Conservation (phyloP, 2,888 invertebrate species). For the Tenthredo amoena region DNA sequence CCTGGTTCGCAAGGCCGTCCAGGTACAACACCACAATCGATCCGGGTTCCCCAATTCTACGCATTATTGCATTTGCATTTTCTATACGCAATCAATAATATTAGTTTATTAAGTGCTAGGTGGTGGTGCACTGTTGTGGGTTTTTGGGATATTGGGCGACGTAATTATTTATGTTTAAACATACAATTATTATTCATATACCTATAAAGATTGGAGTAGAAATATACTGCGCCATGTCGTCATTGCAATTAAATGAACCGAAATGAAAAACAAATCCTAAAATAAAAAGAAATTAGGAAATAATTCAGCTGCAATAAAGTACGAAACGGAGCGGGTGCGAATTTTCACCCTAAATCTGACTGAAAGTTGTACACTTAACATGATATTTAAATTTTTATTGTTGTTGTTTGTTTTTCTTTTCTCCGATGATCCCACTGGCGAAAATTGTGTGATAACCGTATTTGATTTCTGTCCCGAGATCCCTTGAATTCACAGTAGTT, state of each 20-base stretch:
- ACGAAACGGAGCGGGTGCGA: background rate
- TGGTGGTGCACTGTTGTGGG: slow-evolving; percentile 53
- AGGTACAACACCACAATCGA: slow-evolving; percentile 78
- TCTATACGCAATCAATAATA: slow-evolving; percentile 58
- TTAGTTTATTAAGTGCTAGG: slow-evolving; percentile 37
- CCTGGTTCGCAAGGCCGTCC: slow-evolving; percentile 85
- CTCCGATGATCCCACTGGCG: background rate
- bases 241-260: background rate
- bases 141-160: slow-evolving; percentile 50
- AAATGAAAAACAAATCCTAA: background rate
- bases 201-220: background rate
- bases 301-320: background rate
- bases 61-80: slow-evolving; percentile 54
- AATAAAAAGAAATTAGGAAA: background rate
- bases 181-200: background rate
- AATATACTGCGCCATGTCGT: background rate
- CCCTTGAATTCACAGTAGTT: slow-evolving; percentile 45
- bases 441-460: background rate
- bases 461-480: slow-evolving; percentile 38
- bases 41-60: slow-evolving; percentile 33
- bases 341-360: background rate
- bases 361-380: background rate
- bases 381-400: background rate
- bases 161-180: slow-evolving; percentile 9
- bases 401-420: background rate